Percentiles rank a stretch among this genome's conserved stretches.
These are phyloP conservation scores for Menidia beryllina DNA, from an alignment of 2,113 vertebrate genomes.

Conservation along the genomic window DNA sequence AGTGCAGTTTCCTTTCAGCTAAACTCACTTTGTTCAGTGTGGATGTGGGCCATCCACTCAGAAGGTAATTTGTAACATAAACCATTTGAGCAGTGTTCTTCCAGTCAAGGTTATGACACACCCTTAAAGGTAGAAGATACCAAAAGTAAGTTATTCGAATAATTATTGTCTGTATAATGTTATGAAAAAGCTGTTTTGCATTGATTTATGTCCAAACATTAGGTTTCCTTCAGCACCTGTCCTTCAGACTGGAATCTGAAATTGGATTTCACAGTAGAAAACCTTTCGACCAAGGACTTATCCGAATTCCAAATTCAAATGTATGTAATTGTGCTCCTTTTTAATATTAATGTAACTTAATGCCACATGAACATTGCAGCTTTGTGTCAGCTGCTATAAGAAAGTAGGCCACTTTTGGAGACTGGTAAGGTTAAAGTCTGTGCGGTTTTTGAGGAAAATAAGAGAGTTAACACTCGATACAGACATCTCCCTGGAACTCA, in stretches of 20 bases:
- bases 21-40: too few relatives aligned
- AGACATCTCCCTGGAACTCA: constrained; percentile 71
- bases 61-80: constrained; percentile 7
- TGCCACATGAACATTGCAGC: constrained; percentile 41
- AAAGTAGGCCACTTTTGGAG: constrained; percentile 65
- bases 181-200: constrained; percentile 1
- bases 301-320: constrained; percentile 14
- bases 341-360: constrained; percentile 23
- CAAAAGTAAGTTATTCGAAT: neutral
- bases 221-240: neutral
- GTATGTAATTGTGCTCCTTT: constrained; percentile 21
- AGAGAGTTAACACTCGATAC: constrained; percentile 68
- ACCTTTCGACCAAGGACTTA: constrained; percentile 20
- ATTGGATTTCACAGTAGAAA: constrained; percentile 11
- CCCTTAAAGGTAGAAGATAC: constrained; percentile 10
- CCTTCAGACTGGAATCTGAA: neutral
- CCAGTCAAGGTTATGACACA: constrained; percentile 32
- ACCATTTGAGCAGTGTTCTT: neutral
- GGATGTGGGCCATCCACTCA: neutral
- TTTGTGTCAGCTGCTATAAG: constrained; percentile 42
- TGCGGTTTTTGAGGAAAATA: constrained; percentile 66
- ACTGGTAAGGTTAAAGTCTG: constrained; percentile 74
- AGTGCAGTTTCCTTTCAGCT: constrained; percentile 1
- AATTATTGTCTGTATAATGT: neutral
- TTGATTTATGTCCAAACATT: neutral